Conservation (phyloP, 1,140 invertebrate species). For the Papilio xuthus region DNA sequence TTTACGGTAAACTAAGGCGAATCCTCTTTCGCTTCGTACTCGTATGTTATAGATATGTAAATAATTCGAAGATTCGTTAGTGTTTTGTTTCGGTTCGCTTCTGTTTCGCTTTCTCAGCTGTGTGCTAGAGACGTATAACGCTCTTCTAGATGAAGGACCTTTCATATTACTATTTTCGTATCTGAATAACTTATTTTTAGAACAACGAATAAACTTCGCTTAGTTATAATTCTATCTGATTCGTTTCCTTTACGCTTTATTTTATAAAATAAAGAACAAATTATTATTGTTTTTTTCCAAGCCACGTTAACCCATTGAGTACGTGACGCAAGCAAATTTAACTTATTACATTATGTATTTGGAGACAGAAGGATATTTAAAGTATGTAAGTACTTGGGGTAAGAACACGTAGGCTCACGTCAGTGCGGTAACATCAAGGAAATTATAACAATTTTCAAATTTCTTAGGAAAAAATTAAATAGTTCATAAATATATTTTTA, state of each 20-base stretch:
- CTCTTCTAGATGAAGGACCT: background rate
- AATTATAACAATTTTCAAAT: background rate
- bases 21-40: no score
- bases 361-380: background rate
- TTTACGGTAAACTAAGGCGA: no score
- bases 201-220: no score
- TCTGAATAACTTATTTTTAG: no score
- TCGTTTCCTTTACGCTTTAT: background rate
- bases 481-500: no score
- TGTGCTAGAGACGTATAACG: background rate
- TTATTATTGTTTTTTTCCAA: background rate
- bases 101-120: background rate
- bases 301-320: background rate
- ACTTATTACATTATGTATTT: slow-evolving; percentile 11
- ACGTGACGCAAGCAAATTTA: slow-evolving; percentile 1
- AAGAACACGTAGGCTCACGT: background rate
- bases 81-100: background rate
- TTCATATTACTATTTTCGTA: no score
- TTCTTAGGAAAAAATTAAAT: background rate
- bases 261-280: background rate
- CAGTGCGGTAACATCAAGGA: background rate
- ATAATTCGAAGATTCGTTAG: no score
- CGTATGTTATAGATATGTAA: no score
- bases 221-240: background rate
- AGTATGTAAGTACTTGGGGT: background rate